Base-by-base conservation (phyloP, 2,797 vertebrate genomes). In the Acipenser ruthenus region DNA sequence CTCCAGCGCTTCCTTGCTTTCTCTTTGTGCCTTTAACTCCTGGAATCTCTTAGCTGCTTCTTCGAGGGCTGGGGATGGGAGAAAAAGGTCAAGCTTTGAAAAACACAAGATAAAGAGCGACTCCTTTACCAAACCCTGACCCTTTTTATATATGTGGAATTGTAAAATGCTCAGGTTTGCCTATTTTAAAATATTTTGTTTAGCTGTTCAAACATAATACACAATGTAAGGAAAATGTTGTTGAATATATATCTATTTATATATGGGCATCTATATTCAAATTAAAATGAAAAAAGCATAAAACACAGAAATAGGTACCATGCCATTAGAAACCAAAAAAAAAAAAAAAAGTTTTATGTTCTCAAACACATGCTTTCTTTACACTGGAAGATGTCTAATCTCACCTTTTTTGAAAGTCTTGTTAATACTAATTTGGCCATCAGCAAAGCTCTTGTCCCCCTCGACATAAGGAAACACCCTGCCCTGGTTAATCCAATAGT, bases 331-430 rank as follows among this genome's bases (percentile, higher is more conserved):
- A 70, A 18, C 15, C 15, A 18, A 18, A 18, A 18, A 18, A 18
- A 18, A 18, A 23, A 79, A 37, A 37, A 37, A 37, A 37, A 37
- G 23, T 37, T 1, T 37, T 37, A 37, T 37, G 23, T 37, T 37
- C 75, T 73, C 60, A 64, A 70, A 78, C 67, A 67, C 10, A 58
- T 69, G 67, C 72, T 75, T 72, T 52, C 65, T 76, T 65, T 70
- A 64, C 72, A 74, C 74, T 69, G 77, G 82, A 72, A 68, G 68
- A 60, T 65, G 23, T 37, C 23, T 37, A 37, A 37, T 37, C 77
- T 78, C 83, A 99, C 97, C 97, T 93, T 97, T 98, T 83, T 98
- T 99, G 86, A 99, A 99, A 65, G 96, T 98, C 90, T 97, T 98
- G 88, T 98, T 99, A 84, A 98, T 94, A 81, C 96, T 95, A 76